These are phyloP conservation scores for Phycodurus eques DNA, from an alignment of 2,113 vertebrate genomes.

Conservation along the genomic window DNA sequence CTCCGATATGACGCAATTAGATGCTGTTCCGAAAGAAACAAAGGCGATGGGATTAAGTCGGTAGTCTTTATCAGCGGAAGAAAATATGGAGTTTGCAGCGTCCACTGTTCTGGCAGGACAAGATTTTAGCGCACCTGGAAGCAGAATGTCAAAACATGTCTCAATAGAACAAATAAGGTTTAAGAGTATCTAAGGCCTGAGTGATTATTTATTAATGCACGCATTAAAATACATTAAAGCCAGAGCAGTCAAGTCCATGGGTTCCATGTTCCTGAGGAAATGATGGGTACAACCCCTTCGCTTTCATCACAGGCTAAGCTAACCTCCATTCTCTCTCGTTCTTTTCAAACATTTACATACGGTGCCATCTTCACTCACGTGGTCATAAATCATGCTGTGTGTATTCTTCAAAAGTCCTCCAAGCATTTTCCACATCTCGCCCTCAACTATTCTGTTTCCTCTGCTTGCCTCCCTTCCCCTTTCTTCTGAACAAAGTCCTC, in stretches of 20 bases:
- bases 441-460: neutral
- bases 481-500: neutral
- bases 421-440: neutral
- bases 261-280: neutral
- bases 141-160: too few relatives aligned
- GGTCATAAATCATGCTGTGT: neutral
- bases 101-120: too few relatives aligned
- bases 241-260: neutral
- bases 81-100: too few relatives aligned
- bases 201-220: too few relatives aligned
- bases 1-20: too few relatives aligned
- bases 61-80: too few relatives aligned
- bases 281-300: neutral
- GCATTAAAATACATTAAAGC: neutral
- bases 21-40: too few relatives aligned
- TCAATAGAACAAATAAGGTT: too few relatives aligned
- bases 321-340: neutral
- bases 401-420: neutral
- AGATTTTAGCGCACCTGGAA: too few relatives aligned
- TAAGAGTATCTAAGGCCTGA: too few relatives aligned
- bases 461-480: neutral
- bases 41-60: too few relatives aligned
- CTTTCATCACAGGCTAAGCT: neutral
- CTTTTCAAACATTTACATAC: slow-evolving; percentile 1
- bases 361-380: neutral